Percentiles rank a stretch among this genome's conserved stretches.
These are phyloP conservation scores for Drosophila mayaguana DNA, from an alignment of 2,888 invertebrate species.

Conservation along the genomic window DNA sequence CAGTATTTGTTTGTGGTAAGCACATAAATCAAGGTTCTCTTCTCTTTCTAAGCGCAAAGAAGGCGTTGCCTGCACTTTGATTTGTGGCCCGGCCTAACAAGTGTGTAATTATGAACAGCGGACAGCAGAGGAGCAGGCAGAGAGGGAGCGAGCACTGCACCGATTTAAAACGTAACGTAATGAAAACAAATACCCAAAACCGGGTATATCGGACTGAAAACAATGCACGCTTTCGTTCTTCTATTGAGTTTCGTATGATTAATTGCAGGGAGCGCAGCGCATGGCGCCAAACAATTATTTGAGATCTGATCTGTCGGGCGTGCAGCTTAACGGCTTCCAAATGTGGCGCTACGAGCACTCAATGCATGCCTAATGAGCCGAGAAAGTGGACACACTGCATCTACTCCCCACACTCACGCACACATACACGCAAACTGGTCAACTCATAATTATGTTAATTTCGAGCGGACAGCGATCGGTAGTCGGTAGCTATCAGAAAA, in stretches of 20 bases:
- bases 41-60: constrained; percentile 46
- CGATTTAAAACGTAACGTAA: constrained; percentile 78
- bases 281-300: constrained; percentile 78
- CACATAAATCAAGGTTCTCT: constrained; percentile 69
- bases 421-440: background rate
- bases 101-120: constrained; percentile 79
- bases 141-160: constrained; percentile 45
- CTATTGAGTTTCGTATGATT: constrained; percentile 53
- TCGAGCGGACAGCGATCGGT: constrained; percentile 38
- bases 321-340: constrained; percentile 70
- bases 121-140: constrained; percentile 25
- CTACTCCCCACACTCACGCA: background rate
- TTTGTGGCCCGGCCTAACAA: constrained; percentile 82
- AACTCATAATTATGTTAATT: constrained; percentile 82
- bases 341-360: constrained; percentile 62
- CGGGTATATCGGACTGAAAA: constrained; percentile 9
- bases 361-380: constrained; percentile 79
- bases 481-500: constrained; percentile 49
- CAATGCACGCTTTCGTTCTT: constrained; percentile 30
- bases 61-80: constrained; percentile 77
- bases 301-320: constrained; percentile 56
- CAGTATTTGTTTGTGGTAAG: constrained; percentile 1
- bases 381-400: constrained; percentile 64
- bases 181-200: constrained; percentile 58
- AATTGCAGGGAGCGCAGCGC: constrained; percentile 57